These are phyloP conservation scores for Varanus salvator DNA, from an alignment of 2,113 vertebrate genomes.

Conservation along the genomic window DNA sequence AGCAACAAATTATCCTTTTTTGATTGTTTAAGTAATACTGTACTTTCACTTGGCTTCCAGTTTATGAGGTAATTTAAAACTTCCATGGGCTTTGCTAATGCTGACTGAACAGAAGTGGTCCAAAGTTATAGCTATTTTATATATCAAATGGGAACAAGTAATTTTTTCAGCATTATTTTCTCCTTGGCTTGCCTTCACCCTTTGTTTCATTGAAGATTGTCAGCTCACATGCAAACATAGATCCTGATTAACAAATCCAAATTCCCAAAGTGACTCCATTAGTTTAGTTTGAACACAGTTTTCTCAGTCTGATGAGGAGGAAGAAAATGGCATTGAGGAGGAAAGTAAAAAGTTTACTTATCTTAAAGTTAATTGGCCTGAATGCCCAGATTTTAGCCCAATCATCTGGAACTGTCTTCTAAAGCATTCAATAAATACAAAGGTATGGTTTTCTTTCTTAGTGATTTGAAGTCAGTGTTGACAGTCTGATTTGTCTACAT, in stretches of 20 bases:
- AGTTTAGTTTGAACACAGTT: slow-evolving; percentile 30
- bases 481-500: neutral
- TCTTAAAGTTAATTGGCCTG: neutral
- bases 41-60: slow-evolving; percentile 60
- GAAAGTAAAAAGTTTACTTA: neutral
- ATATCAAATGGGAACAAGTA: slow-evolving; percentile 47
- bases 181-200: slow-evolving; percentile 11
- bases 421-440: neutral
- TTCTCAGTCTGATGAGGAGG: neutral
- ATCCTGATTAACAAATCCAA: slow-evolving; percentile 26
- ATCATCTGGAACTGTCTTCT: neutral
- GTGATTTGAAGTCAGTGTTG: neutral
- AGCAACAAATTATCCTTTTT: slow-evolving; percentile 61
- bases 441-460: neutral
- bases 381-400: neutral
- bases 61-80: slow-evolving; percentile 67
- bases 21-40: slow-evolving; percentile 59
- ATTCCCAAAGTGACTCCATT: slow-evolving; percentile 33
- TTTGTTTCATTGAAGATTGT: slow-evolving; percentile 10
- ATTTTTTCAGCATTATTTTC: slow-evolving; percentile 42
- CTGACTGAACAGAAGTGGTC: slow-evolving; percentile 63
- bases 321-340: neutral
- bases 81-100: slow-evolving; percentile 57
- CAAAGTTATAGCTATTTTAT: slow-evolving; percentile 66
- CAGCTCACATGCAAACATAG: slow-evolving; percentile 16